A percentile compares a stretch with the other conserved stretches of the same genome.
Evolutionary conservation across 2,797 vertebrate genomes (phyloP).

Genomic region (Sparus aurata): DNA sequence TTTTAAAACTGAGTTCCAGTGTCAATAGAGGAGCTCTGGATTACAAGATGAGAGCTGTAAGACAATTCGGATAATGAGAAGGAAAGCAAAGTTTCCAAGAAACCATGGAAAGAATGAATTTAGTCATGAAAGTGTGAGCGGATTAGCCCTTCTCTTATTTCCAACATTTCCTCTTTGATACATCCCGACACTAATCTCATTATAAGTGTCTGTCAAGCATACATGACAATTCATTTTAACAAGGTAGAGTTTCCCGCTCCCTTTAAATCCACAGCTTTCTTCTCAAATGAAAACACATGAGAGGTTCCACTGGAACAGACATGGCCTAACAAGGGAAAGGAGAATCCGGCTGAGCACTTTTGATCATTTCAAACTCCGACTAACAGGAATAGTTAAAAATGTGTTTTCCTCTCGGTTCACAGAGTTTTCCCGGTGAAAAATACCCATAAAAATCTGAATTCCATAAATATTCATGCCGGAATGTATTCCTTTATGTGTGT

Average conservation of each 20-base stretch:
- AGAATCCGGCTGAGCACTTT: slow-evolving; percentile 67
- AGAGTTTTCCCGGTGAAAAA: slow-evolving; percentile 58
- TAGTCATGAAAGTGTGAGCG: slow-evolving; percentile 68
- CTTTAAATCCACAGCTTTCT: slow-evolving; percentile 60
- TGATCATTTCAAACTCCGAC: slow-evolving; percentile 76
- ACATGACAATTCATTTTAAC: slow-evolving; percentile 82
- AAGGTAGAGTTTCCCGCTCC: slow-evolving; percentile 72
- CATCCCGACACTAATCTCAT: slow-evolving; percentile 80
- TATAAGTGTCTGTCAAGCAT: slow-evolving; percentile 82
- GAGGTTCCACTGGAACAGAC: slow-evolving; percentile 67
- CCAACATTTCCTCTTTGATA: slow-evolving; percentile 78
- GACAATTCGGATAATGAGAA: slow-evolving; percentile 71
- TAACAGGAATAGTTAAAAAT: slow-evolving; percentile 71
- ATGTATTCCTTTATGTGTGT: slow-evolving; percentile 51
- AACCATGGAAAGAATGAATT: slow-evolving; percentile 59
- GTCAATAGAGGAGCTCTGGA: slow-evolving; percentile 54
- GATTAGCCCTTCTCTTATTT: slow-evolving; percentile 77
- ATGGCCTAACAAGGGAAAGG: slow-evolving; percentile 68
- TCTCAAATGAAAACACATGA: slow-evolving; percentile 83
- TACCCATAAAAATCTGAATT: slow-evolving; percentile 65
- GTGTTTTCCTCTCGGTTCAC: slow-evolving; percentile 62
- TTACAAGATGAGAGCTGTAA: slow-evolving; percentile 63
- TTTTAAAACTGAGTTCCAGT: slow-evolving; percentile 38
- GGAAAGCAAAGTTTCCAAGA: slow-evolving; percentile 67
- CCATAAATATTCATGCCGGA: slow-evolving; percentile 65